Evolutionary conservation across 2,888 invertebrate species (phyloP), one percentile per base, ranked within the genome.

Genomic region (Scrobipalpa costella): DNA sequence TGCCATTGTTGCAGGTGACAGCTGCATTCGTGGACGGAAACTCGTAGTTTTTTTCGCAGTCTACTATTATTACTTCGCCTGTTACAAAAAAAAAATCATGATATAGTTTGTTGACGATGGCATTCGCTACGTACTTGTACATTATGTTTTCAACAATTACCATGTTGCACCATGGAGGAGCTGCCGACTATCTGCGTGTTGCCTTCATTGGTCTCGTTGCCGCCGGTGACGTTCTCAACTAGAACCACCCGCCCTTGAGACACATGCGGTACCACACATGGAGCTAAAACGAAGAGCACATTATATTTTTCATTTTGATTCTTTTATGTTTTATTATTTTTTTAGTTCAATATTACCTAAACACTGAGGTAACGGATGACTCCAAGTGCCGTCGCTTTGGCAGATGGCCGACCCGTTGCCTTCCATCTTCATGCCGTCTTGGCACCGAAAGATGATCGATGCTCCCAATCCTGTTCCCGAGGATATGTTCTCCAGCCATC

Each of bases 381-480:
- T 95, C 99, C 99, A 99, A 70, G 95, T 95, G 0, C 99, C 99
- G 82, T 98, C 97, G 69, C 95, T 96, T 85, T 97, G 96, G 77
- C 99, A 99, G 11, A 98, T 96, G 0, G 97, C 96, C 0, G 97
- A 97, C 0, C 96, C 94, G 72, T 96, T 94, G 0, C 98, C 98
- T 71, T 96, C 95, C 84, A 98, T 94, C 74, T 95, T 94, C 96
- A 98, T 98, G 68, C 96, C 96, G 66, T 98, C 96, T 77, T 97
- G 95, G 81, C 99, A 99, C 67, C 98, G 94, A 86, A 97, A 99
- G 77, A 98, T 97, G 67, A 98, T 94, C 67, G 97, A 97, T 0
- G 98, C 96, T 0, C 98, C 98, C 34, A 98, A 92, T 0, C 96
- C 97, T 3, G 98, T 98, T 33, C 97, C 98, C 38, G 94, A 94